Percentiles rank a stretch among this genome's conserved stretches.
phyloP scores from a whole-genome alignment of 2,888 invertebrate genomes.

The Rugalucina vietnamica region DNA sequence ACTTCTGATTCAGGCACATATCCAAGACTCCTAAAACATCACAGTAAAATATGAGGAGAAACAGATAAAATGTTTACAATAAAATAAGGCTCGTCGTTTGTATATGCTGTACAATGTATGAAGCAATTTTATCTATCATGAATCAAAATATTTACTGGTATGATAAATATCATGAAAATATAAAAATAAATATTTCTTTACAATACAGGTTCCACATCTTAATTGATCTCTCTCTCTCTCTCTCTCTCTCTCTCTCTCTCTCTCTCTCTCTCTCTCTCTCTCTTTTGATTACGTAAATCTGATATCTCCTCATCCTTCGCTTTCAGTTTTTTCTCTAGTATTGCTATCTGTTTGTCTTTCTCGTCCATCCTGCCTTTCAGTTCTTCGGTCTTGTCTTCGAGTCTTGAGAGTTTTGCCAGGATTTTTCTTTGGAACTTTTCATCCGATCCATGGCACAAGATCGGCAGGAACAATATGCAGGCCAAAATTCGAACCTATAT shows the following conservation, averaged over 20 bases:
- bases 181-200: too few relatives aligned
- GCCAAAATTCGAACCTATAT: too few relatives aligned
- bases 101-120: too few relatives aligned
- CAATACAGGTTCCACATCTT: too few relatives aligned
- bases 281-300: constrained; percentile 4
- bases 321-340: constrained; percentile 17
- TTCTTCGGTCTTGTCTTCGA: not conserved
- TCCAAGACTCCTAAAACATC: not conserved
- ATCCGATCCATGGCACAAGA: not conserved
- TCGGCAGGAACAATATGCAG: not conserved
- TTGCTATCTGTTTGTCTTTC: not conserved
- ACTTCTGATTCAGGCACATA: not conserved
- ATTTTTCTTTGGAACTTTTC: not conserved
- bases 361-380: not conserved
- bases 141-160: too few relatives aligned
- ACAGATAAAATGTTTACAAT: too few relatives aligned
- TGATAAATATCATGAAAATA: too few relatives aligned
- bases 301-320: constrained; percentile 20
- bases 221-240: too few relatives aligned
- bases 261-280: constrained; percentile 33
- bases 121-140: too few relatives aligned
- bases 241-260: constrained; percentile 3
- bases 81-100: too few relatives aligned
- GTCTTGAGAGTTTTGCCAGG: not conserved
- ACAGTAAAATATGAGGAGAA: too few relatives aligned